Evolutionary conservation across 2,888 invertebrate species (phyloP), one percentile per base, ranked within the genome.

Genomic region (Geotrupes spiniger): DNA sequence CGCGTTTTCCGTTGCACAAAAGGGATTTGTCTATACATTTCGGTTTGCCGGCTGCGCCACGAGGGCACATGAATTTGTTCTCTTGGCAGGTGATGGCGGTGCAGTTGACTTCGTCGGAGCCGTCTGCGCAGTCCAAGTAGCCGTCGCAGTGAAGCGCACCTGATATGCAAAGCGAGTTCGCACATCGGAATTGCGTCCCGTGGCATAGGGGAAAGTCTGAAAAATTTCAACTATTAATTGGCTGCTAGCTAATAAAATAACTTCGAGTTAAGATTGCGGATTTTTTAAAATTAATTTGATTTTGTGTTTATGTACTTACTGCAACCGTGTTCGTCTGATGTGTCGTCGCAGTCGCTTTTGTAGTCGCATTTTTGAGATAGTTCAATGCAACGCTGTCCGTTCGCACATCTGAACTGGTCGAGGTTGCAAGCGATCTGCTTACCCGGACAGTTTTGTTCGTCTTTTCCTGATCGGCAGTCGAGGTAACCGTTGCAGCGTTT

Each of bases 161-260:
- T 0, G 95, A 96, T 63, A 98, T 94, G 74, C 98, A 98, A 8
- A 94, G 80, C 0, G 90, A 88, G 74, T 95, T 95, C 57, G 87
- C 84, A 75, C 96, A 96, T 27, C 93, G 83, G 75, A 95, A 96
- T 76, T 96, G 95, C 1, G 89, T 89, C 60, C 85, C 85, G 68
- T 89, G 88, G 71, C 94, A 95, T 0, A 87, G 81, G 1, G 91
- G 91, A 69, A 94, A 94, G 74, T 85, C 92, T 92, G 74, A n/a
- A 62, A 52, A 60, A 49, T 14, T 8, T 12, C 9, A 14, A 5
- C 5, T 11, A 29, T 29, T 4, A 29, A 29, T 10, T 4, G 4
- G 11, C 28, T 28, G 10, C 5, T 28, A n/a, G n/a, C n/a, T n/a
- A 21, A 21, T 21, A 21, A 21, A 21, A 21, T 21, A n/a, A n/a